Evolutionary conservation across 2,113 vertebrate species (phyloP), one percentile per base, ranked within the genome.

Genomic region (Taurulus bubalis): DNA sequence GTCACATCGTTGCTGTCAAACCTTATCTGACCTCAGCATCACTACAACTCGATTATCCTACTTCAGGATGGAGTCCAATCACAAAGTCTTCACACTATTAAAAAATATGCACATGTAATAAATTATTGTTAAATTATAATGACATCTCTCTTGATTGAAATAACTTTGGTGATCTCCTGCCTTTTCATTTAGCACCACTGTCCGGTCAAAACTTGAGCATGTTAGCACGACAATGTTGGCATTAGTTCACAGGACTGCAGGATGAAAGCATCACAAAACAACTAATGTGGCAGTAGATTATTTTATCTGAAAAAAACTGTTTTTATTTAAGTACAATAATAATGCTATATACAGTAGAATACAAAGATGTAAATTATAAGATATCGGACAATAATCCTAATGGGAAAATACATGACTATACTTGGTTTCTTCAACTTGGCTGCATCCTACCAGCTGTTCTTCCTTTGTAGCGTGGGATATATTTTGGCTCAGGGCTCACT

Each of bases 391-490:
- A 49, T 20, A 49, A 49, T 18, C 15, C 11, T 12, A 40, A 38
- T 38, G 36, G 30, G 30, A 32, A 38, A 38, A 47, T 16, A 47
- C 16, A 49, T 49, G 15, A 49, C 45, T 18, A 47, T 36, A 38
- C 14, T 66, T 58, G 30, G 45, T 49, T 18, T 32, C 42, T 66
- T 49, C 18, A 60, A 49, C 53, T 81, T 75, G 65, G 45, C 55
- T 45, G 40, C 53, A 71, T 15, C 22, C 15, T 24, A 15, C 9
- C 70, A 79, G 63, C 49, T 65, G 14, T 20, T 77, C 49, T 20
- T 73, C 28, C 42, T 66, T 59, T 42, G 1, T 45, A 56, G 26
- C 15, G n/a, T 70, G 56, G 47, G 22, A 74, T 20, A 53, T 4
- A 64, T 30, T 49, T 38, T 70, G 53, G 73, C 65, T 40, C 34